Evolutionary conservation across 2,888 invertebrate genomes (phyloP).

Genomic region (Pheosia gnoma): DNA sequence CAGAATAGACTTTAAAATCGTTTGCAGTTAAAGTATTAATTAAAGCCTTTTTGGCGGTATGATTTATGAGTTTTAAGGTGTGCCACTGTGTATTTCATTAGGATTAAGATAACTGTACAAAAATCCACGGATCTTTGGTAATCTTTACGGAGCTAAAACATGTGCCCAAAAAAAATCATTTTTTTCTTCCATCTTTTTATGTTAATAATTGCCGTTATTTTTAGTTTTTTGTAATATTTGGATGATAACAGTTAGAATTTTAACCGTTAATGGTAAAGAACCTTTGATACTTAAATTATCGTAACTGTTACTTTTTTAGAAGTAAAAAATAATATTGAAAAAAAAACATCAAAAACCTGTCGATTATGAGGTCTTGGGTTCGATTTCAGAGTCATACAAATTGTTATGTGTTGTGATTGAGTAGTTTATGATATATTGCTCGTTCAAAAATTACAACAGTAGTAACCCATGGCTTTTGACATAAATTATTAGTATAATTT

Average conservation of each 20-base stretch:
- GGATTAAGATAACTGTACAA: conserved; percentile 26
- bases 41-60: conserved; percentile 18
- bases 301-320: no score
- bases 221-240: conserved; percentile 1
- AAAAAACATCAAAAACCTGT: no score
- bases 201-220: not conserved
- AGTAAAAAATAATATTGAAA: no score
- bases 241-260: not conserved
- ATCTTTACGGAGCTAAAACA: conserved; percentile 18
- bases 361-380: no score
- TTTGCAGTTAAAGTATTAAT: conserved; percentile 9
- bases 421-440: no score
- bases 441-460: no score
- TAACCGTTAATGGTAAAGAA: no score
- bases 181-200: not conserved
- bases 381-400: no score
- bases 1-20: conserved; percentile 1
- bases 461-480: no score
- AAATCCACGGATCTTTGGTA: conserved; percentile 12
- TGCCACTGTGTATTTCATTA: conserved; percentile 36
- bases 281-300: no score
- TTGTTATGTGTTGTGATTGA: no score
- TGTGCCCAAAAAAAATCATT: conserved; percentile 8
- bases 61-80: conserved; percentile 33
- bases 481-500: no score